phyloP scores from a whole-genome alignment of 2,888 invertebrate species.

The Phaedon cochleariae region DNA sequence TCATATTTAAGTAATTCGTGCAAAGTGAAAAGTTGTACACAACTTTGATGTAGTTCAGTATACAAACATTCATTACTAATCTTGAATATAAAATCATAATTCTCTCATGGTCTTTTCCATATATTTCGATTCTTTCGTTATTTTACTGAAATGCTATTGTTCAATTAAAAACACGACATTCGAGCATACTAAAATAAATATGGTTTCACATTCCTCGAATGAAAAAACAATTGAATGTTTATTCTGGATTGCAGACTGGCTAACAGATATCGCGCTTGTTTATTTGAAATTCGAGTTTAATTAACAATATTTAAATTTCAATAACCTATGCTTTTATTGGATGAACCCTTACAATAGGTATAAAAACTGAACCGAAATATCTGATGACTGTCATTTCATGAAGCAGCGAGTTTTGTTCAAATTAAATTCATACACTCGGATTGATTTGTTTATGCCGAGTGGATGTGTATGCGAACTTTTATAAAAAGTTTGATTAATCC shows the following conservation, averaged over 20 bases:
- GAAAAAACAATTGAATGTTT: conserved; percentile 23
- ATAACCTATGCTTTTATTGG: conserved; percentile 27
- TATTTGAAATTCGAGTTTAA: conserved; percentile 27
- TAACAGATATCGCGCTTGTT: conserved; percentile 23
- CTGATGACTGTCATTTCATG: conserved; percentile 29
- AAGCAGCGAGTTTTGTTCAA: conserved; percentile 43
- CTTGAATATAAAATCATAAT: too few relatives aligned
- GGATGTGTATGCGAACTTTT: conserved; percentile 34
- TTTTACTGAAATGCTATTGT: too few relatives aligned
- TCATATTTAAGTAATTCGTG: too few relatives aligned
- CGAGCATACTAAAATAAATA: too few relatives aligned
- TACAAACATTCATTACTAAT: too few relatives aligned
- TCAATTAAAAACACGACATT: too few relatives aligned
- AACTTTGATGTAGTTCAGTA: too few relatives aligned
- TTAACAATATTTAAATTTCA: conserved; percentile 32
- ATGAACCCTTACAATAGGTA: conserved; percentile 30
- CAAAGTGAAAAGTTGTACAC: too few relatives aligned
- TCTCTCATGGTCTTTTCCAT: too few relatives aligned
- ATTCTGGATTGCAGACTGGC: conserved; percentile 15
- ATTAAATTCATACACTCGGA: conserved; percentile 51
- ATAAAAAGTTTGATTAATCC: conserved; percentile 43
- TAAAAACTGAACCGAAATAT: conserved; percentile 32
- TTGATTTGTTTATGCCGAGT: conserved; percentile 49
- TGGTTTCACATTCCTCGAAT: too few relatives aligned
- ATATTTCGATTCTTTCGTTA: too few relatives aligned